Conservation (phyloP, 2,888 invertebrate species). For the Ochlodes sylvanus region DNA sequence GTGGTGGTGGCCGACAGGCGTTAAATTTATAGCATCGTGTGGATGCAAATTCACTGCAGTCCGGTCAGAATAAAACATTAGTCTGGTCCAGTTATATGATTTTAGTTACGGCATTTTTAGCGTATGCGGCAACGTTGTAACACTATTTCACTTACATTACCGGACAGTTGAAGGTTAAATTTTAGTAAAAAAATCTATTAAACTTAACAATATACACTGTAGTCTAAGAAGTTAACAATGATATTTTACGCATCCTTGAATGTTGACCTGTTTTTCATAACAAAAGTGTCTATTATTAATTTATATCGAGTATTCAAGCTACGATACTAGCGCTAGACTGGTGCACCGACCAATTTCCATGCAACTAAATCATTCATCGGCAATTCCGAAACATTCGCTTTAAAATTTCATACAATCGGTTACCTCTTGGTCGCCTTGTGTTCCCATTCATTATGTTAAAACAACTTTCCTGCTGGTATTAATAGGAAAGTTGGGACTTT, state of each 20-base stretch:
- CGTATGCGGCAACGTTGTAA: neutral
- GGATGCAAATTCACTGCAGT: conserved; percentile 11
- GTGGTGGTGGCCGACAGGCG: neutral
- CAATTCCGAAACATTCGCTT: conserved; percentile 3
- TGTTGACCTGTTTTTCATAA: too few relatives aligned
- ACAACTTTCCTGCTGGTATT: neutral
- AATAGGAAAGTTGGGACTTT: neutral
- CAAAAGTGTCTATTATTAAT: too few relatives aligned
- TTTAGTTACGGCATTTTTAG: neutral
- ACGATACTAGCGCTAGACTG: neutral
- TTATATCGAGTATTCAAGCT: neutral
- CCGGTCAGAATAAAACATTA: conserved; percentile 15
- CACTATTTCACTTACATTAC: neutral
- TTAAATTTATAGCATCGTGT: conserved; percentile 13
- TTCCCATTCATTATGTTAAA: neutral
- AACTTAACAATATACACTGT: too few relatives aligned
- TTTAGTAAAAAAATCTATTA: too few relatives aligned
- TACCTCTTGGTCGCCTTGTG: neutral
- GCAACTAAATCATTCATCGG: conserved; percentile 6
- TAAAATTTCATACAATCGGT: conserved; percentile 1
- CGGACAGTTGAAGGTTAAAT: too few relatives aligned
- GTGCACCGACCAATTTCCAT: conserved; percentile 2
- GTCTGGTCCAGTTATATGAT: neutral
- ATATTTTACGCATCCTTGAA: too few relatives aligned
- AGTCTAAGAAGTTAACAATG: too few relatives aligned